These are phyloP conservation scores for Rachycentron canadum DNA, from an alignment of 2,797 vertebrate species.

Conservation along the genomic window DNA sequence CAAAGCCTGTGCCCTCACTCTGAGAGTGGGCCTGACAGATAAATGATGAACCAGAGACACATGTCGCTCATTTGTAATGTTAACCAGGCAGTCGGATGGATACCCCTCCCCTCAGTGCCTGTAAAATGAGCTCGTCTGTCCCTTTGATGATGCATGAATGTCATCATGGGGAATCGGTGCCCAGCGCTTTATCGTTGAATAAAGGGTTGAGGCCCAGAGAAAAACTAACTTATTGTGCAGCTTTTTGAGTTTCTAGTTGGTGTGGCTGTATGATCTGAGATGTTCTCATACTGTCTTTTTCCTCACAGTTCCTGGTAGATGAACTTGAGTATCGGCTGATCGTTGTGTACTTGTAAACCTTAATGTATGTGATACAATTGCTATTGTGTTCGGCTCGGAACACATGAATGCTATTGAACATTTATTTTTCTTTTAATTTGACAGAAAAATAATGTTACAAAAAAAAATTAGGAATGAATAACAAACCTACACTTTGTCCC, in stretches of 20 bases:
- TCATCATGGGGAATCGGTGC: slow-evolving; percentile 37
- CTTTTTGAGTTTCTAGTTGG: slow-evolving; percentile 22
- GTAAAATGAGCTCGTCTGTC: slow-evolving; percentile 41
- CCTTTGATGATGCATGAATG: slow-evolving; percentile 45
- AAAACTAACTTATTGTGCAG: slow-evolving; percentile 8
- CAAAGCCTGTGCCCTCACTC: slow-evolving; percentile 43
- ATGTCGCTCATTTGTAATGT: slow-evolving; percentile 50
- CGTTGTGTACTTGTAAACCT: no score
- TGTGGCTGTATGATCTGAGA: slow-evolving; percentile 7
- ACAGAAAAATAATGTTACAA: no score
- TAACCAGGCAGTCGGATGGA: slow-evolving; percentile 32
- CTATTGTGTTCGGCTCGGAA: no score
- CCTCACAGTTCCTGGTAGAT: no score
- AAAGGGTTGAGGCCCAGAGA: slow-evolving; percentile 27
- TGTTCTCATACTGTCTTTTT: no score
- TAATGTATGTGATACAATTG: neutral
- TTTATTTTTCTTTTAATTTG: no score
- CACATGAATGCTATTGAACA: no score
- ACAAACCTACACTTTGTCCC: no score
- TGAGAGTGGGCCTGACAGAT: slow-evolving; percentile 44
- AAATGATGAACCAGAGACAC: slow-evolving; percentile 45
- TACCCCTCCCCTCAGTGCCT: neutral
- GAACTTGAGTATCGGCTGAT: no score
- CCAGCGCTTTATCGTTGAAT: slow-evolving; percentile 38
- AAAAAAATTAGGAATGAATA: no score